A percentile compares a stretch with the other conserved stretches of the same genome.
phyloP scores from a whole-genome alignment of 1,140 invertebrate species.

The Atta cephalotes region DNA sequence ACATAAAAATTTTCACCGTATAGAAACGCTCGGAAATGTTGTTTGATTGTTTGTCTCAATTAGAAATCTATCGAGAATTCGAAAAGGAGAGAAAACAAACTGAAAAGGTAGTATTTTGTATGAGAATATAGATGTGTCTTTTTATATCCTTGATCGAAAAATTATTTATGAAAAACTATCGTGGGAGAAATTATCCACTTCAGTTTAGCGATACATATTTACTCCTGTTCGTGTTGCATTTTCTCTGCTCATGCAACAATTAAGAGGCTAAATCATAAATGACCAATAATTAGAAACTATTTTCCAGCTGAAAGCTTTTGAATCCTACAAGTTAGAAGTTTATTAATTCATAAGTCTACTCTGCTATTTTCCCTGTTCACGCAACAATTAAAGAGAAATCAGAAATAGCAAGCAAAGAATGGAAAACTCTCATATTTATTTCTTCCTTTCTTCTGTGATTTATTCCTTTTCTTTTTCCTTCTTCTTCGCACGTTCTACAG shows the following conservation, averaged over 20 bases:
- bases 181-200: not conserved
- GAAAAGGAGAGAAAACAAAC: not conserved
- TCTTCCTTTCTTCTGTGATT: not conserved
- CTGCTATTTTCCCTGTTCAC: not conserved
- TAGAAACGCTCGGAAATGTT: not conserved
- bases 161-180: not conserved
- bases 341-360: not conserved
- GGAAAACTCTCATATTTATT: not conserved
- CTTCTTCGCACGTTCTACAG: not conserved
- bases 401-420: not conserved
- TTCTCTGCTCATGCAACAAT: not conserved
- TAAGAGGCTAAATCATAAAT: slow-evolving; percentile 9
- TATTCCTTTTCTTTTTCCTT: not conserved
- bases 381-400: slow-evolving; percentile 9
- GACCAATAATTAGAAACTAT: not conserved
- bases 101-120: not conserved
- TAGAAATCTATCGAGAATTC: not conserved
- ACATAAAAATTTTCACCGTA: slow-evolving; percentile 1
- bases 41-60: slow-evolving; percentile 12
- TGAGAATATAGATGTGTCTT: not conserved
- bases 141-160: slow-evolving; percentile 1
- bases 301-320: not conserved
- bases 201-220: not conserved
- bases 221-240: not conserved
- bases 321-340: not conserved